Evolutionary conservation across 2,797 vertebrate genomes (phyloP).

Genomic region (Phaenicophaeus curvirostris): DNA sequence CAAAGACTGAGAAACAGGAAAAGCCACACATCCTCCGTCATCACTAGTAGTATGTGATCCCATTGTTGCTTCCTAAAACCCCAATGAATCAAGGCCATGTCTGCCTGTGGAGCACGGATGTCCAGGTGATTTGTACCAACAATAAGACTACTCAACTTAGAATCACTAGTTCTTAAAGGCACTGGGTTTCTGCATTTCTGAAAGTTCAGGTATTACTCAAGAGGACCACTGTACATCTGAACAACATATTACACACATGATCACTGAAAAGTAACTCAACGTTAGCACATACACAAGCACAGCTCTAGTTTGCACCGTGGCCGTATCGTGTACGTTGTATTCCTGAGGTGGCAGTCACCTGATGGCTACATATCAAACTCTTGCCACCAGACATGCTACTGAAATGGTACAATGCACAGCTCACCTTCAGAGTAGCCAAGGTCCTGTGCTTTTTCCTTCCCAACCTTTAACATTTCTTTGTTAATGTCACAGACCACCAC

Average conservation of each 20-base stretch:
- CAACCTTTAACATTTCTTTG: constrained; percentile 94
- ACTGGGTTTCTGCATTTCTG: neutral
- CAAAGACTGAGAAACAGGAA: neutral
- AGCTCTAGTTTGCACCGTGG: neutral
- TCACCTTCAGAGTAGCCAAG: constrained; percentile 83
- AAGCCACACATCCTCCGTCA: neutral
- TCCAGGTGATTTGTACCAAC: neutral
- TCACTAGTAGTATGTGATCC: neutral
- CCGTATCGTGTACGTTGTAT: neutral
- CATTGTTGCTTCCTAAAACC: neutral
- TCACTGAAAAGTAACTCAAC: neutral
- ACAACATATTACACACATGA: neutral
- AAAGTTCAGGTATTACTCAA: neutral
- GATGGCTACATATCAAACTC: neutral
- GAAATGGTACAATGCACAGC: neutral
- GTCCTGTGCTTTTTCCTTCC: constrained; percentile 82
- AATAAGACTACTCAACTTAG: neutral
- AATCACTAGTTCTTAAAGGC: neutral
- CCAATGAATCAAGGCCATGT: neutral
- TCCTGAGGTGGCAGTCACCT: neutral
- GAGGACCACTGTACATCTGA: neutral
- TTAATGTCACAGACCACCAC: constrained; percentile 96
- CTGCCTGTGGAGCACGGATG: neutral
- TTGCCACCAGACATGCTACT: neutral
- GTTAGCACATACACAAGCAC: neutral